Percentiles rank a stretch among this genome's conserved stretches.
These are phyloP conservation scores for Crepidodera aurea DNA, from an alignment of 2,888 invertebrate genomes.

Conservation along the genomic window DNA sequence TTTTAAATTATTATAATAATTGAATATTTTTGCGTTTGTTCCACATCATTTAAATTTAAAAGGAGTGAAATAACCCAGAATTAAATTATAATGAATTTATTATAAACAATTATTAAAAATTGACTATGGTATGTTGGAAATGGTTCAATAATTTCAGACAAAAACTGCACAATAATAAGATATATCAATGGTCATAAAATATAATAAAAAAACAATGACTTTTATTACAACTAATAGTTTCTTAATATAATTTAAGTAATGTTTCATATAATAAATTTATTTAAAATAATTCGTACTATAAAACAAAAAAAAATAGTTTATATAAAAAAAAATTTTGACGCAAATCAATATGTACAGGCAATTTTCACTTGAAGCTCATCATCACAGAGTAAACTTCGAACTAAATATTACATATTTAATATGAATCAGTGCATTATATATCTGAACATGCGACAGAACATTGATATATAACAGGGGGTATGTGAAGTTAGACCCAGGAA, in stretches of 20 bases:
- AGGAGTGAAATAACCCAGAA: slow-evolving; percentile 3
- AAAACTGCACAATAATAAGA: slow-evolving; percentile 42
- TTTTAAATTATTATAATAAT: no score
- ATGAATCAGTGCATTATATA: slow-evolving; percentile 60
- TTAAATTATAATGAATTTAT: slow-evolving; percentile 58
- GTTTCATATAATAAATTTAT: slow-evolving; percentile 55
- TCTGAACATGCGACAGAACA: slow-evolving; percentile 59
- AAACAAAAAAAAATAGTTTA: slow-evolving; percentile 50
- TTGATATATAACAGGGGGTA: slow-evolving; percentile 56
- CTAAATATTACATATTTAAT: slow-evolving; percentile 60
- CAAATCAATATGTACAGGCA: slow-evolving; percentile 60
- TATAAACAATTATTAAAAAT: slow-evolving; percentile 61
- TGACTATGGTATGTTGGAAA: slow-evolving; percentile 58
- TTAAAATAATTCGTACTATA: slow-evolving; percentile 56
- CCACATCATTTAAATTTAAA: no score
- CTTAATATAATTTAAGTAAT: slow-evolving; percentile 58
- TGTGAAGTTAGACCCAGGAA: slow-evolving; percentile 59
- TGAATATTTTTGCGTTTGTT: no score
- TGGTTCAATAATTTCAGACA: slow-evolving; percentile 53
- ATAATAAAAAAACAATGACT: slow-evolving; percentile 56
- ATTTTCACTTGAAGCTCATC: slow-evolving; percentile 61
- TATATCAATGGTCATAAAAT: slow-evolving; percentile 47
- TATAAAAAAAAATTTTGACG: slow-evolving; percentile 55
- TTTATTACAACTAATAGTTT: slow-evolving; percentile 57
- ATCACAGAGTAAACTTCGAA: slow-evolving; percentile 61